These are phyloP conservation scores for Sminthopsis crassicaudata DNA, from an alignment of 2,113 vertebrate genomes.

Conservation along the genomic window DNA sequence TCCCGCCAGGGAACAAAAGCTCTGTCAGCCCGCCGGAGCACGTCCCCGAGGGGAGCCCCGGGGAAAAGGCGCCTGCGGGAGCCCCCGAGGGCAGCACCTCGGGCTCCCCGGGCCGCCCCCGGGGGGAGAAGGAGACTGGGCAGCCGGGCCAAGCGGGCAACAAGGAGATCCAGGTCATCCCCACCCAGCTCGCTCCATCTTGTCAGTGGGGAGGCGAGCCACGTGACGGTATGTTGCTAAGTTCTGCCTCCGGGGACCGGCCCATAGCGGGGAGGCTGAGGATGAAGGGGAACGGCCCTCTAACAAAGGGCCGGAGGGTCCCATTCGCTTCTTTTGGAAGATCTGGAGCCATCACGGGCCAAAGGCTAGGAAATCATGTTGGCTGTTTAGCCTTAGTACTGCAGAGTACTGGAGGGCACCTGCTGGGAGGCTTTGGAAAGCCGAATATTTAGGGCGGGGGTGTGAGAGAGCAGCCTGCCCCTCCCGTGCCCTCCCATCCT, in stretches of 20 bases:
- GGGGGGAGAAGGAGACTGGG: constrained; percentile 70
- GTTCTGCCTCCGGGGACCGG: constrained; percentile 78
- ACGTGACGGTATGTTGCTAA: constrained; percentile 84
- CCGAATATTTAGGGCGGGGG: neutral
- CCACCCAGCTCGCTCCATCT: constrained; percentile 59
- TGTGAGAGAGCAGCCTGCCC: constrained; percentile 14
- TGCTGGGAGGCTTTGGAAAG: neutral
- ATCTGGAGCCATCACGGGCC: neutral
- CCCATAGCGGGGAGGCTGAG: constrained; percentile 51
- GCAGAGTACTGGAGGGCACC: neutral
- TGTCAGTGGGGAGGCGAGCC: constrained; percentile 74
- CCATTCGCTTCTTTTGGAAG: neutral
- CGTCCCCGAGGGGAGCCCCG: constrained; percentile 78
- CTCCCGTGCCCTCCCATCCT: constrained; percentile 28
- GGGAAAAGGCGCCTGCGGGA: constrained; percentile 73
- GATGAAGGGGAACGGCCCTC: too few relatives aligned
- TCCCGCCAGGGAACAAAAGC: neutral
- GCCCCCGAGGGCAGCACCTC: constrained; percentile 1
- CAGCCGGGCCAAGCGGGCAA: constrained; percentile 72
- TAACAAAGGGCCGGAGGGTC: constrained; percentile 3
- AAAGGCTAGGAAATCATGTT: neutral
- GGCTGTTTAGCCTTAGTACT: neutral
- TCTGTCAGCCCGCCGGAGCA: constrained; percentile 83
- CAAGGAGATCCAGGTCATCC: constrained; percentile 79
- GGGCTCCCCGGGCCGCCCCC: constrained; percentile 64